Evolutionary conservation across 2,113 vertebrate genomes (phyloP).

Genomic region (Pteronura brasiliensis): DNA sequence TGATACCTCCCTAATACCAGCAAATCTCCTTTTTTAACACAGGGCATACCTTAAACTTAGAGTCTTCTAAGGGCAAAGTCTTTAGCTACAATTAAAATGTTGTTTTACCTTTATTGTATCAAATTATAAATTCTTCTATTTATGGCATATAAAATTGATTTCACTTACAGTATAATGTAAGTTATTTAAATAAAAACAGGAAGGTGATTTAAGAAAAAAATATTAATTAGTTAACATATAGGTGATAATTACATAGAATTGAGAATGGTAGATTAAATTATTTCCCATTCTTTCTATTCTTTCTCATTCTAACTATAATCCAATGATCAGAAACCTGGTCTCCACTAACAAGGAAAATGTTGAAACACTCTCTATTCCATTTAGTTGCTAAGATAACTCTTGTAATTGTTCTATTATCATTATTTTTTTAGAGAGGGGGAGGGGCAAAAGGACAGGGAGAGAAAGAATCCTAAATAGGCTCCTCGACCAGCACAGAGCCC

Average conservation of each 20-base stretch:
- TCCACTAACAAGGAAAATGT: neutral
- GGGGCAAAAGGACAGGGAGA: neutral
- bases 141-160: neutral
- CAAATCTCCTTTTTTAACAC: neutral
- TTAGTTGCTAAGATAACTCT: neutral
- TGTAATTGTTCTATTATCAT: neutral
- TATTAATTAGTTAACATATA: neutral
- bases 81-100: constrained; percentile 1
- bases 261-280: neutral
- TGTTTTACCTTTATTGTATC: neutral
- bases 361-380: neutral
- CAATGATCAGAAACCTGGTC: neutral
- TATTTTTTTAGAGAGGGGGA: neutral
- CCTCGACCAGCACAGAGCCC: neutral
- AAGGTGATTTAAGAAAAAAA: neutral
- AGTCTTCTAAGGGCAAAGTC: neutral
- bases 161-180: neutral
- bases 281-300: neutral
- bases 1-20: neutral
- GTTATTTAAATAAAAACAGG: constrained; percentile 18
- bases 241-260: neutral
- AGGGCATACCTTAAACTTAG: neutral
- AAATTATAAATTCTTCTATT: neutral
- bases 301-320: neutral
- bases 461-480: neutral